A percentile compares a stretch with the other conserved stretches of the same genome.
Evolutionary conservation across 2,888 invertebrate genomes (phyloP).

Genomic region (Lithophane ornitopus): DNA sequence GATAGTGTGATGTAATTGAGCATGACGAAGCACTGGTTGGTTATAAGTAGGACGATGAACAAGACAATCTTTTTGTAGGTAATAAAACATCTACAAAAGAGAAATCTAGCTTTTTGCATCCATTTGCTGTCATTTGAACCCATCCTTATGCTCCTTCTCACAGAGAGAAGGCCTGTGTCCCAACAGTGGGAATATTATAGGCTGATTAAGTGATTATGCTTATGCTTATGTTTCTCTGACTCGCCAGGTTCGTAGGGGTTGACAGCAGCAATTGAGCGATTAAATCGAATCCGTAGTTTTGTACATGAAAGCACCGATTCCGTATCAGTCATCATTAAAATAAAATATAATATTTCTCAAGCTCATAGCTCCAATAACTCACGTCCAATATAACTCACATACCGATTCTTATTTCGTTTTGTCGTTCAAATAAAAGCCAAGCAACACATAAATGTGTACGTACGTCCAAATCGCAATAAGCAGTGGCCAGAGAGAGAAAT

Average conservation of each 20-base stretch:
- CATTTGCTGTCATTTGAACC: too few species aligned
- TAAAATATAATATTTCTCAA: neutral
- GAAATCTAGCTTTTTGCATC: neutral
- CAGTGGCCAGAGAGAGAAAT: constrained; percentile 53
- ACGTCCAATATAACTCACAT: constrained; percentile 31
- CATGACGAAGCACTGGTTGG: neutral
- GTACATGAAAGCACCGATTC: neutral
- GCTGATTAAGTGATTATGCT: too few species aligned
- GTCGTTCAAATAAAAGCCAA: constrained; percentile 45
- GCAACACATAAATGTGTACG: constrained; percentile 47
- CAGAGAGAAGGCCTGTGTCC: too few species aligned
- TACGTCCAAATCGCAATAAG: constrained; percentile 57
- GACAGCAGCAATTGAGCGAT: neutral
- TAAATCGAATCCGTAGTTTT: too few species aligned
- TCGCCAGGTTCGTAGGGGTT: fast-evolving
- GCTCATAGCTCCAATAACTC: constrained; percentile 5
- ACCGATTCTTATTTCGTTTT: constrained; percentile 35
- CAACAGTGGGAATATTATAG: too few species aligned
- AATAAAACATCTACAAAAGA: neutral
- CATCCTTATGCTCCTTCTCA: too few species aligned
- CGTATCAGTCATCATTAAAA: neutral
- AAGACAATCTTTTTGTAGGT: neutral
- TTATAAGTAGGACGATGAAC: neutral
- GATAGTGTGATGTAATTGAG: neutral
- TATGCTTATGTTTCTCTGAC: neutral